Evolutionary conservation across 2,797 vertebrate genomes (phyloP).

Genomic region (Rhabdomys pumilio): DNA sequence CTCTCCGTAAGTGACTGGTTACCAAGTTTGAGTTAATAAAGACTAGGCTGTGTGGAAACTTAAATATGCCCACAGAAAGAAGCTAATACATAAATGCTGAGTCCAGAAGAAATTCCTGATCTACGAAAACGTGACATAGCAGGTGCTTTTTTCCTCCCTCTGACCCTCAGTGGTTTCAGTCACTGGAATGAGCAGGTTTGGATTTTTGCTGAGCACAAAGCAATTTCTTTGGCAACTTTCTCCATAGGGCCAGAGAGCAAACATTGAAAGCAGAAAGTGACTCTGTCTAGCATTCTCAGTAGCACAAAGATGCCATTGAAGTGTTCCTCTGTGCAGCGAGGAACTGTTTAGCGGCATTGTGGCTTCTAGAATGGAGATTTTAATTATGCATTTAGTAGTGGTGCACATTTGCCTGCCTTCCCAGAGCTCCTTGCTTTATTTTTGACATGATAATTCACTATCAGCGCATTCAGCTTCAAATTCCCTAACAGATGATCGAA

Average conservation of each 20-base stretch:
- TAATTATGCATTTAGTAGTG: slow-evolving; percentile 26
- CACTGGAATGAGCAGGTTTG: slow-evolving; percentile 72
- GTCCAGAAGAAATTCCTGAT: slow-evolving; percentile 69
- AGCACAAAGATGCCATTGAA: slow-evolving; percentile 75
- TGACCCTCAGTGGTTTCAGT: slow-evolving; percentile 65
- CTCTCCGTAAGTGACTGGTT: slow-evolving; percentile 34
- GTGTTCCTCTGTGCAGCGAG: slow-evolving; percentile 50
- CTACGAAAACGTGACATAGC: slow-evolving; percentile 67
- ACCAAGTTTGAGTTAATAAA: slow-evolving; percentile 44
- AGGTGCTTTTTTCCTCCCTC: slow-evolving; percentile 57
- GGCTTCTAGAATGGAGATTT: slow-evolving; percentile 27
- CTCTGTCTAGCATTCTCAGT: slow-evolving; percentile 65
- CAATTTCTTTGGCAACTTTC: slow-evolving; percentile 78
- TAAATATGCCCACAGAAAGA: slow-evolving; percentile 18
- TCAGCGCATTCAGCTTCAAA: slow-evolving; percentile 3
- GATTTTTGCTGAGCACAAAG: slow-evolving; percentile 80
- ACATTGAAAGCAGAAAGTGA: slow-evolving; percentile 72
- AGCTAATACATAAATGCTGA: slow-evolving; percentile 59
- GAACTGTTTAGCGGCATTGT: slow-evolving; percentile 60
- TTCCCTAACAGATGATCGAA: slow-evolving; percentile 27
- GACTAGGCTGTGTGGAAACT: neutral
- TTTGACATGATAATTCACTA: neutral
- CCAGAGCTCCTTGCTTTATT: slow-evolving; percentile 35
- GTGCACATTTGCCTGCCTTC: neutral
- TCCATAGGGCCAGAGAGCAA: slow-evolving; percentile 74